A percentile compares a stretch with the other conserved stretches of the same genome.
phyloP scores from a whole-genome alignment of 53 echinoderm and acorn worm genomes.

The Holothuria leucospilota region DNA sequence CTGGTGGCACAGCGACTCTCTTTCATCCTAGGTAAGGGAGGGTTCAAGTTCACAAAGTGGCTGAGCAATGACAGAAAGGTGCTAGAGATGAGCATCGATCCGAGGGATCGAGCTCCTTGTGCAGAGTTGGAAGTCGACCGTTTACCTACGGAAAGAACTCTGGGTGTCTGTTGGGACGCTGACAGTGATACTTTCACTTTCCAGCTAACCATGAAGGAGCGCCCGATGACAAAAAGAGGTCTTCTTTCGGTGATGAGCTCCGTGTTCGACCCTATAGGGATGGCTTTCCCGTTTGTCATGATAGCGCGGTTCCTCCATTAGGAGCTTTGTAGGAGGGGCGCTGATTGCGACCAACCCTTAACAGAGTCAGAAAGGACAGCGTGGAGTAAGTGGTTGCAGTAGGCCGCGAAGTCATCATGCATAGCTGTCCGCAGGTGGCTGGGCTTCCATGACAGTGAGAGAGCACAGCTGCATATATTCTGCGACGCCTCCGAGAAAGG shows the following conservation, averaged over 20 bases:
- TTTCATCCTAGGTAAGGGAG: neutral
- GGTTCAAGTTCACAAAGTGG: neutral
- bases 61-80: neutral
- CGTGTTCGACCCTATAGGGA: slow-evolving; percentile 69
- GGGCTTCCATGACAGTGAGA: neutral
- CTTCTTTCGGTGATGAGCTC: slow-evolving; percentile 65
- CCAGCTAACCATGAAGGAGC: neutral
- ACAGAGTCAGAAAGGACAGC: neutral
- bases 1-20: neutral
- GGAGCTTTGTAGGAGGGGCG: slow-evolving; percentile 51
- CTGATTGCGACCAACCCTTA: slow-evolving; percentile 66
- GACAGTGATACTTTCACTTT: slow-evolving; percentile 49
- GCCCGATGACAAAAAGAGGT: slow-evolving; percentile 65
- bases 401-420: slow-evolving; percentile 6
- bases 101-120: slow-evolving; percentile 2
- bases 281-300: slow-evolving; percentile 61
- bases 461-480: slow-evolving; percentile 31
- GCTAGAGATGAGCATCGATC: neutral
- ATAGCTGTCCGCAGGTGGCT: slow-evolving; percentile 42
- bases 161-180: slow-evolving; percentile 55
- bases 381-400: slow-evolving; percentile 17
- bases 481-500: slow-evolving; percentile 59
- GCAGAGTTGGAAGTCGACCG: neutral
- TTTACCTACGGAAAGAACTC: slow-evolving; percentile 52
- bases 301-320: slow-evolving; percentile 65